Evolutionary conservation across 2,797 vertebrate genomes (phyloP).

Genomic region (Paguma larvata): DNA sequence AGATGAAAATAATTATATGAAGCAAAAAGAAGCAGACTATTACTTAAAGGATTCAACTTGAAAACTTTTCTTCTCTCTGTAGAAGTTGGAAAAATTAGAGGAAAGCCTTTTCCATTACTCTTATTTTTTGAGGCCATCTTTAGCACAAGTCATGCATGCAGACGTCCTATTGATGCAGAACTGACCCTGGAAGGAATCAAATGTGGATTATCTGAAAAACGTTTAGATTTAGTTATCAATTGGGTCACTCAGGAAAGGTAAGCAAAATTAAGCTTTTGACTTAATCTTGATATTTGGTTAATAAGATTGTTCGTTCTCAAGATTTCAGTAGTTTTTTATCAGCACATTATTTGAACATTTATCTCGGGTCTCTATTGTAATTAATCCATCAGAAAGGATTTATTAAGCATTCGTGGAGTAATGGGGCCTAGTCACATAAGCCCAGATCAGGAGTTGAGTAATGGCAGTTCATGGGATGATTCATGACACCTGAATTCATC

Average conservation of each 20-base stretch:
- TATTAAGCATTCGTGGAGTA: background rate
- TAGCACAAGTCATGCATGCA: conserved; percentile 79
- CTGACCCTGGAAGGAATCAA: conserved; percentile 89
- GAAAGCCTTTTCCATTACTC: conserved; percentile 86
- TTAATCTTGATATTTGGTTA: conserved; percentile 70
- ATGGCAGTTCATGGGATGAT: background rate
- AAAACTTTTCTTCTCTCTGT: conserved; percentile 61
- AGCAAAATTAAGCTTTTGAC: conserved; percentile 63
- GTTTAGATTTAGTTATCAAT: conserved; percentile 87
- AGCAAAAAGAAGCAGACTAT: conserved; percentile 46
- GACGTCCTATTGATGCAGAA: conserved; percentile 78
- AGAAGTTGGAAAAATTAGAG: conserved; percentile 81
- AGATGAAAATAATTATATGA: conserved; percentile 45
- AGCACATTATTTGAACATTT: conserved; percentile 49
- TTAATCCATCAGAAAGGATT: conserved; percentile 37
- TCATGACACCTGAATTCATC: background rate
- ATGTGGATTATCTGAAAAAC: conserved; percentile 87
- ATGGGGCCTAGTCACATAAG: background rate
- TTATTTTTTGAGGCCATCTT: conserved; percentile 90
- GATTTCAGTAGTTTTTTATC: conserved; percentile 50
- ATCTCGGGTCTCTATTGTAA: background rate
- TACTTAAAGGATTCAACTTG: conserved; percentile 58
- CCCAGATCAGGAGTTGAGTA: background rate
- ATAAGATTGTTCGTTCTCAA: conserved; percentile 56
- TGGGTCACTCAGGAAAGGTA: conserved; percentile 91